Conservation (phyloP, 2,113 vertebrate genomes). For the Taxidea taxus region DNA sequence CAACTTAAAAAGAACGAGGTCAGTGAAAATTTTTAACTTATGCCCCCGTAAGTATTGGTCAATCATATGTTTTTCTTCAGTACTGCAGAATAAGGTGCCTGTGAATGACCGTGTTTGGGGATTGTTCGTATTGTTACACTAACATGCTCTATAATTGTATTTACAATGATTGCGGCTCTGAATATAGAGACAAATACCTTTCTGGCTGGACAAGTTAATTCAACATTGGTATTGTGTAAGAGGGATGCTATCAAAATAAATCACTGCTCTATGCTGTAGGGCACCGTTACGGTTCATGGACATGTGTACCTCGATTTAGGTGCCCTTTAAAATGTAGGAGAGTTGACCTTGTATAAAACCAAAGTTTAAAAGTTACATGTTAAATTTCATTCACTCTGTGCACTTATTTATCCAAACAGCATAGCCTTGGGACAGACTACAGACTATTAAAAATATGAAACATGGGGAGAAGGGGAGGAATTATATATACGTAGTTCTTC, state of each 20-base stretch:
- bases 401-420: not conserved
- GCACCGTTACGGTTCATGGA: slow-evolving; percentile 1
- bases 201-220: slow-evolving; percentile 21
- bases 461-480: not conserved
- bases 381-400: not conserved
- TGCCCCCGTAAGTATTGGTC: not conserved
- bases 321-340: slow-evolving; percentile 22
- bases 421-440: not conserved
- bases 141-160: not conserved
- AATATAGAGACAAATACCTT: not conserved
- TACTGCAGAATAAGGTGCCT: not conserved
- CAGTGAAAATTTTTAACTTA: not conserved
- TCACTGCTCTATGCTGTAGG: not conserved
- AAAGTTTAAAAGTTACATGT: not conserved
- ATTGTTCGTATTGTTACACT: not conserved
- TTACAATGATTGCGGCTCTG: not conserved
- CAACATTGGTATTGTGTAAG: not conserved
- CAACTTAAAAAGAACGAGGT: not conserved
- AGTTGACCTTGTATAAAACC: slow-evolving; percentile 38
- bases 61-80: not conserved
- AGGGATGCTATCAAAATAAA: not conserved
- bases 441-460: not conserved
- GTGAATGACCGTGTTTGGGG: not conserved
- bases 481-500: not conserved
- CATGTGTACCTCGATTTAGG: slow-evolving; percentile 5